Evolutionary conservation across 2,113 vertebrate genomes (phyloP), one percentile per base, ranked within the genome.

Genomic region (Platysternon megacephalum): DNA sequence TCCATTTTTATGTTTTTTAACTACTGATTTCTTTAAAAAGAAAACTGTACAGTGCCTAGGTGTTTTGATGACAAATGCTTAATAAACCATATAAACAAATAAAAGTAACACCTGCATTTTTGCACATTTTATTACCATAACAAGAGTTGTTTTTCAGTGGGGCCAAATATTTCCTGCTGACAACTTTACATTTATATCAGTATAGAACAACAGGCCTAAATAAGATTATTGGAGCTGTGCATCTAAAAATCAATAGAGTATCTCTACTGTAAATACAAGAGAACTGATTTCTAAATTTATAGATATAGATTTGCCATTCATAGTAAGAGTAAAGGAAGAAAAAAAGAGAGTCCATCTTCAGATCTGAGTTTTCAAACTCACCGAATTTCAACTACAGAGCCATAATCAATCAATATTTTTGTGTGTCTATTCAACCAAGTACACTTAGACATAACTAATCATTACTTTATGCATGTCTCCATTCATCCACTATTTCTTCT

Each of bases 131-230:
- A n/a, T 53, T 22, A 85, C 29, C 7, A 55, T 76, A 83, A 39
- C 24, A 3, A 89, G 35, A 83, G 39, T 28, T 82, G 19, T 13
- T 88, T 48, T 2, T 82, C 7, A 72, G 11, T 0, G 1, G 55
- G 95, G 46, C 19, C 51, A 79, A 0, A 0, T 8, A 49, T 39
- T 6, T 93, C 76, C 83, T 72, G 35, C 56, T 87, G 46, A 81
- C 0, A 1, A 26, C 39, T 76, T 76, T 44, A 76, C 11, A 42
- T 76, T 76, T 28, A 44, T 44, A 11, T 65, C 21, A 51, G 42
- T 76, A 88, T 0, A 0, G 21, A 76, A 35, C 35, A 82, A 19
- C 1, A 2, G 52, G 55, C 79, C 22, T 22, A 44, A 76, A 44
- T 68, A n/a, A 68, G 35, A 35, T 68, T 68, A 68, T 12, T 76